Evolutionary conservation across 1,140 invertebrate genomes (phyloP), one percentile per base, ranked within the genome.

Genomic region (Calycopis cecrops): DNA sequence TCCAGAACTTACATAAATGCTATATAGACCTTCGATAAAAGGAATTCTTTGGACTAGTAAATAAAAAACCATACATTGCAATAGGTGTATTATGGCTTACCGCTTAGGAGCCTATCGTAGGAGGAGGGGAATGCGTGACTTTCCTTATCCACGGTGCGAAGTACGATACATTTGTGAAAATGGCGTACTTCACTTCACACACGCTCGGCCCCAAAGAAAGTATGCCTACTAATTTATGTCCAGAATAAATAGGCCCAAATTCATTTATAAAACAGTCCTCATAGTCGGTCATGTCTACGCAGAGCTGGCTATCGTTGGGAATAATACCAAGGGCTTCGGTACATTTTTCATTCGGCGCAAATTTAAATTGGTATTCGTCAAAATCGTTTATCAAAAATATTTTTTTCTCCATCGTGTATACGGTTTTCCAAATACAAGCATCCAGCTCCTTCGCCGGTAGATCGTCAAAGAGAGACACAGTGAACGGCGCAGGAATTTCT

Each of bases 81-180:
- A 28, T 28, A 28, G 6, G 21, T 28, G 6, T 28, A 28, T 28
- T 28, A 28, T 28, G 21, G 21, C 21, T 2, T 28, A 28, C 2
- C 21, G 21, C n/a, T n/a, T n/a, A n/a, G n/a, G n/a, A n/a, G 21
- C 21, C 21, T 28, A 28, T 28, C 6, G n/a, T n/a, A n/a, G n/a
- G 6, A 28, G 67, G 68, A 18, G 69, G 65, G 0, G 75, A 69
- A 37, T 73, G 71, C 0, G 76, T 81, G 17, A 73, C 67, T 42
- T 70, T 78, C 44, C 79, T 65, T 37, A 86, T 79, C 83, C 83
- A 86, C 12, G 71, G 60, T 0, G 73, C 58, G 44, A 73, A 80
- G 61, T 70, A 77, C 0, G 83, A 83, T 0, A 86, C 68, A 38
- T 86, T 86, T 1, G 83, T 86, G 40, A 86, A 86, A 2, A 86